These are phyloP conservation scores for Orbicella faveolata DNA, from an alignment of 64 coral and sea anemone species.

Conservation along the genomic window DNA sequence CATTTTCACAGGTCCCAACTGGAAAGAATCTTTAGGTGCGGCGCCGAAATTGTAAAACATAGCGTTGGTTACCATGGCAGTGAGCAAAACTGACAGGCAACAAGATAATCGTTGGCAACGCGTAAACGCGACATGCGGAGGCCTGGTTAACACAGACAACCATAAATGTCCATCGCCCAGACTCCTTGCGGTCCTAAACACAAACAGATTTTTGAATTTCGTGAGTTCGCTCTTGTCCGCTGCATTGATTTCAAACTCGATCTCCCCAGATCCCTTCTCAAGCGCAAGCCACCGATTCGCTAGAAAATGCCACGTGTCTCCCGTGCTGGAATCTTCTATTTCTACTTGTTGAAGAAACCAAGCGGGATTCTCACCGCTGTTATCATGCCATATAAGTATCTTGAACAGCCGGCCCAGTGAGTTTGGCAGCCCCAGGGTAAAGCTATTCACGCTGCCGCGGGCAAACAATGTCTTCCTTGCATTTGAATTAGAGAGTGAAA, in stretches of 20 bases:
- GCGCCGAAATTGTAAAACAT: conserved; percentile 91
- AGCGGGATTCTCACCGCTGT: conserved; percentile 44
- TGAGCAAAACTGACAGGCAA: conserved; percentile 76
- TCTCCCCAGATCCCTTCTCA: conserved; percentile 25
- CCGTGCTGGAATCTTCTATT: conserved; percentile 21
- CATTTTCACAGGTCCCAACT: conserved; percentile 74
- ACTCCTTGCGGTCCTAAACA: conserved; percentile 42
- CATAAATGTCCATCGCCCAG: conserved; percentile 52
- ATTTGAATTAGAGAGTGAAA: conserved; percentile 38
- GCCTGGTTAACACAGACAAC: conserved; percentile 79
- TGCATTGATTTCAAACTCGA: conserved; percentile 30
- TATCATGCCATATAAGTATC: conserved; percentile 68
- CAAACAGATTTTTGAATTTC: conserved; percentile 68
- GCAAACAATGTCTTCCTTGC: conserved; percentile 46
- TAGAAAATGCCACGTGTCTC: conserved; percentile 44
- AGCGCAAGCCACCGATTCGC: conserved; percentile 46
- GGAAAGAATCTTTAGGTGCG: conserved; percentile 58
- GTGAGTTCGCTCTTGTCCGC: conserved; percentile 55
- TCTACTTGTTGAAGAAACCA: conserved; percentile 65
- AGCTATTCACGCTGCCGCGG: conserved; percentile 61
- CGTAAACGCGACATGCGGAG: conserved; percentile 80
- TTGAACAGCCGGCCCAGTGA: conserved; percentile 44
- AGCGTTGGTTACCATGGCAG: conserved; percentile 83
- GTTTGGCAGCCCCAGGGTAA: conserved; percentile 24
- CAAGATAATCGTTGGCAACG: conserved; percentile 84